Evolutionary conservation across 2,888 invertebrate species (phyloP).

Genomic region (Cephus rjabovi): DNA sequence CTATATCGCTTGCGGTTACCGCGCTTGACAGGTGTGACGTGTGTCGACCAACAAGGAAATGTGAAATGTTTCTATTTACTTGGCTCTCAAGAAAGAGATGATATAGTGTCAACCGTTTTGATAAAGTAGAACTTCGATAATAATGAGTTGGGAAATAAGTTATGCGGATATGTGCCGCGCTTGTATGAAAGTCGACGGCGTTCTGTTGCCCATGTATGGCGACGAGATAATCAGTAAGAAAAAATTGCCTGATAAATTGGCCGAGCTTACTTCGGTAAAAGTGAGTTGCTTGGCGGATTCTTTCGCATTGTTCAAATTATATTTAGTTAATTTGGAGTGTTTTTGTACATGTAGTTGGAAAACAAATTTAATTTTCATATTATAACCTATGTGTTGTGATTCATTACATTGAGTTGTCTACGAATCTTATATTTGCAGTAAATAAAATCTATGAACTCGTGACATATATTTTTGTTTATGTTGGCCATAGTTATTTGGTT

Average conservation of each 20-base stretch:
- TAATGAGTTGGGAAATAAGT: conserved; percentile 46
- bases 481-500: background rate
- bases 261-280: conserved; percentile 53
- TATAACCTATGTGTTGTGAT: background rate
- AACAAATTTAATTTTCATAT: background rate
- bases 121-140: conserved; percentile 16
- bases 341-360: background rate
- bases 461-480: background rate
- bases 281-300: conserved; percentile 26
- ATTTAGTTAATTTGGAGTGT: background rate
- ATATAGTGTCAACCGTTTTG: background rate
- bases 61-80: conserved; percentile 4
- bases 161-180: conserved; percentile 58
- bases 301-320: background rate
- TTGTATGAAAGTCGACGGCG: conserved; percentile 59
- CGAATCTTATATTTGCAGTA: background rate
- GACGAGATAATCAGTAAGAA: conserved; percentile 41
- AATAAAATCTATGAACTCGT: background rate
- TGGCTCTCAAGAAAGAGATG: background rate
- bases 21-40: background rate
- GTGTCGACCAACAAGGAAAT: background rate
- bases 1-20: background rate
- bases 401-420: background rate
- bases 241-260: conserved; percentile 54
- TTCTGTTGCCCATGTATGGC: conserved; percentile 56